Evolutionary conservation across 1,140 invertebrate genomes (phyloP).

Genomic region (Acyrthosiphon pisum): DNA sequence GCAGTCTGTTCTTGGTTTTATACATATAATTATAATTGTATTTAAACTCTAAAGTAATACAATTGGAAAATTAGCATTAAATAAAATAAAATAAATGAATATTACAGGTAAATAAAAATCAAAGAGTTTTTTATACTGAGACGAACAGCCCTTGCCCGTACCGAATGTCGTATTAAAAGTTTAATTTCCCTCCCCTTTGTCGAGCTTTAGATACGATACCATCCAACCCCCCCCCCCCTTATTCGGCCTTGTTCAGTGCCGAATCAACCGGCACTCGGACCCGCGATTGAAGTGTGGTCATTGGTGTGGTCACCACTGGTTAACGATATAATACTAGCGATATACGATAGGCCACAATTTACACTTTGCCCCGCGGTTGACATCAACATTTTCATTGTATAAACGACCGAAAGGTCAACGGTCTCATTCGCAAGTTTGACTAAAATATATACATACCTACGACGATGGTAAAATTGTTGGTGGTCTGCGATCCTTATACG

Average conservation of each 20-base stretch:
- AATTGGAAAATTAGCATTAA: no score
- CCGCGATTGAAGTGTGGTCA: background rate
- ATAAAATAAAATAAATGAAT: background rate
- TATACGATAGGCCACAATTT: background rate
- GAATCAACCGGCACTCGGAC: background rate
- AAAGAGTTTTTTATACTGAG: no score
- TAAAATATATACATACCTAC: background rate
- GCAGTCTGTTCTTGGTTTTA: background rate
- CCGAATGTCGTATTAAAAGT: no score
- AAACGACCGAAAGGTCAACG: background rate
- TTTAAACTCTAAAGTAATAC: background rate
- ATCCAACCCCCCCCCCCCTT: no score
- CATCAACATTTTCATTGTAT: background rate
- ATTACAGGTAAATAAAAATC: no score
- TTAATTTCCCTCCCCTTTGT: no score
- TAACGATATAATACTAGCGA: background rate
- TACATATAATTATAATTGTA: background rate
- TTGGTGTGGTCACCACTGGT: no score
- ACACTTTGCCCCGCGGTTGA: background rate
- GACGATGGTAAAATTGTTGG: background rate
- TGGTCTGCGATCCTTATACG: background rate
- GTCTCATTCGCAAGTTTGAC: background rate
- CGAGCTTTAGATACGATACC: no score
- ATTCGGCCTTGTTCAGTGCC: no score
- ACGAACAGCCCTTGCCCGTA: no score